Conservation (phyloP, 92 coral and sea anemone genomes). For the Umimayanthus chanpuru region DNA sequence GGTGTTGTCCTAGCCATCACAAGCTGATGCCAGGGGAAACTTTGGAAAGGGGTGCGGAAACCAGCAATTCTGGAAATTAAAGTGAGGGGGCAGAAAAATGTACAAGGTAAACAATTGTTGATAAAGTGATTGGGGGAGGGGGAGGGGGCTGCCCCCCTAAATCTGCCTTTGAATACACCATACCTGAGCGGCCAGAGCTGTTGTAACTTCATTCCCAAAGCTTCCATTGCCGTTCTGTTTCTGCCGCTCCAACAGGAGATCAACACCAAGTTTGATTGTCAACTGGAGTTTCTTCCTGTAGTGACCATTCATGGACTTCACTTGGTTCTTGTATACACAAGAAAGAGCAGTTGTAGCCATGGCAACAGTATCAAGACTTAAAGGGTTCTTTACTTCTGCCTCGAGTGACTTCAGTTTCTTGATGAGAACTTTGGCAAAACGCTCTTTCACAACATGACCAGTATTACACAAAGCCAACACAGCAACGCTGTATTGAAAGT, state of each 20-base stretch:
- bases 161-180: background rate
- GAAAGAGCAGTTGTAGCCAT: slow-evolving; percentile 20
- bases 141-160: background rate
- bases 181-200: slow-evolving; percentile 35
- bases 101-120: too few species aligned
- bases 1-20: too few species aligned
- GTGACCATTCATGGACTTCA: background rate
- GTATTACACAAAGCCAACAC: slow-evolving; percentile 33
- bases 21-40: too few species aligned
- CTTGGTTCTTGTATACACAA: slow-evolving; percentile 16
- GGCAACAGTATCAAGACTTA: background rate
- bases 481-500: slow-evolving; percentile 3
- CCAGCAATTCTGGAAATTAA: too few species aligned
- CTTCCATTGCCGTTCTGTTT: slow-evolving; percentile 16
- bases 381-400: background rate
- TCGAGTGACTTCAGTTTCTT: background rate
- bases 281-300: background rate
- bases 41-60: too few species aligned
- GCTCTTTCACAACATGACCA: background rate
- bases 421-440: background rate
- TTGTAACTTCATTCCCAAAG: slow-evolving; percentile 43
- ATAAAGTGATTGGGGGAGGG: too few species aligned
- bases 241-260: background rate
- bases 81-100: too few species aligned
- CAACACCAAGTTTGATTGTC: background rate